Conservation (phyloP, 1,140 invertebrate genomes). For the Eumeta japonica region DNA sequence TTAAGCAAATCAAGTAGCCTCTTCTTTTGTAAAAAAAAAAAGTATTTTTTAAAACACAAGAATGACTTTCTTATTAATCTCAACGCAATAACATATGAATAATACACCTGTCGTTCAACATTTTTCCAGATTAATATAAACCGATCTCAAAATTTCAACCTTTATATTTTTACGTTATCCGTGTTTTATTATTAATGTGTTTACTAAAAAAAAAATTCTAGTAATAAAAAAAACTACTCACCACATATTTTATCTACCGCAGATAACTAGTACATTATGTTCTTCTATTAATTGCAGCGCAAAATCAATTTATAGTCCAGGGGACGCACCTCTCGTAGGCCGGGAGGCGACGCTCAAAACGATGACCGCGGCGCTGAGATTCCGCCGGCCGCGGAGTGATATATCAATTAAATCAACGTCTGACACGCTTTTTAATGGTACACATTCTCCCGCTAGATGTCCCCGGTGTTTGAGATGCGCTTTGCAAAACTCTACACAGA, state of each 20-base stretch:
- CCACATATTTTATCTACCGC: slow-evolving; percentile 1
- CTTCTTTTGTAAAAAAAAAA: too few relatives aligned
- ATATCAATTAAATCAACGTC: slow-evolving; percentile 38
- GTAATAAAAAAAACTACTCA: not conserved
- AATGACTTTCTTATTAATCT: too few relatives aligned
- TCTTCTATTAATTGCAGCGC: not conserved
- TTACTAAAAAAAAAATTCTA: not conserved
- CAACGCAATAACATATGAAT: too few relatives aligned
- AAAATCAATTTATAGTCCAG: too few relatives aligned
- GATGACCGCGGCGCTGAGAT: slow-evolving; percentile 14
- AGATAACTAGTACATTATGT: not conserved
- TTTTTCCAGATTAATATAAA: too few relatives aligned
- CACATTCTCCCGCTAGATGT: not conserved
- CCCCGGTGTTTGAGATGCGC: not conserved
- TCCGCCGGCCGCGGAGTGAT: slow-evolving; percentile 23
- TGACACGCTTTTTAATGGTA: slow-evolving; percentile 15
- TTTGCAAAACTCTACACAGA: not conserved
- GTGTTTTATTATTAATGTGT: too few relatives aligned
- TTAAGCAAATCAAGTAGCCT: too few relatives aligned
- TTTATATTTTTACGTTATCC: too few relatives aligned
- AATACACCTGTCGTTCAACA: too few relatives aligned
- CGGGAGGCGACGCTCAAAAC: not conserved
- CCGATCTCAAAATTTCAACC: too few relatives aligned
- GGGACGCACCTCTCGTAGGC: too few relatives aligned
- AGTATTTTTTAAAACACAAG: too few relatives aligned